phyloP scores from a whole-genome alignment of 1,140 invertebrate species.

The Drosophila biarmipes region DNA sequence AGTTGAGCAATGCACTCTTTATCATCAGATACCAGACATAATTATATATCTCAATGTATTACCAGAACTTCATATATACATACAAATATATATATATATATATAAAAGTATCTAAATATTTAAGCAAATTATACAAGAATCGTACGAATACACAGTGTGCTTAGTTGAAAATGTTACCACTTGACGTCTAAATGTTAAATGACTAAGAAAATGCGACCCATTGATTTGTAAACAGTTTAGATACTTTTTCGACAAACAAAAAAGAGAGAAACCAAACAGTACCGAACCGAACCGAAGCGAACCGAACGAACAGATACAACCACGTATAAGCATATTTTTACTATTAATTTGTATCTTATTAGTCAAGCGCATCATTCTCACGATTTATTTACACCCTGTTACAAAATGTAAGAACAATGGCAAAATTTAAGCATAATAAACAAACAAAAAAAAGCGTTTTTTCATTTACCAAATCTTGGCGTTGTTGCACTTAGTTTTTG shows the following conservation, averaged over 20 bases:
- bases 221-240: conserved; percentile 53
- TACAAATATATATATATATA: conserved; percentile 48
- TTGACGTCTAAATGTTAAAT: conserved; percentile 62
- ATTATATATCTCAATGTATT: conserved; percentile 70
- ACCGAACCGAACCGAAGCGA: conserved; percentile 11
- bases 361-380: conserved; percentile 74
- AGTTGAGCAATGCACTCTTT: conserved; percentile 80
- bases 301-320: conserved; percentile 28
- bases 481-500: conserved; percentile 66
- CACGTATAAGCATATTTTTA: conserved; percentile 60
- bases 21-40: conserved; percentile 69
- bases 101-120: conserved; percentile 74
- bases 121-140: conserved; percentile 68
- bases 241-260: conserved; percentile 59
- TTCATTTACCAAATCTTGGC: conserved; percentile 67
- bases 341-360: conserved; percentile 75
- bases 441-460: conserved; percentile 64
- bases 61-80: conserved; percentile 63
- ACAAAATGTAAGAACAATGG: conserved; percentile 78
- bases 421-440: conserved; percentile 58
- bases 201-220: conserved; percentile 31
- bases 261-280: conserved; percentile 13
- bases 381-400: conserved; percentile 81
- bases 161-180: conserved; percentile 73
- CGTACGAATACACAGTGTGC: conserved; percentile 55